These are phyloP conservation scores for Lithophane semibrunnea DNA, from an alignment of 2,888 invertebrate genomes.

Conservation along the genomic window DNA sequence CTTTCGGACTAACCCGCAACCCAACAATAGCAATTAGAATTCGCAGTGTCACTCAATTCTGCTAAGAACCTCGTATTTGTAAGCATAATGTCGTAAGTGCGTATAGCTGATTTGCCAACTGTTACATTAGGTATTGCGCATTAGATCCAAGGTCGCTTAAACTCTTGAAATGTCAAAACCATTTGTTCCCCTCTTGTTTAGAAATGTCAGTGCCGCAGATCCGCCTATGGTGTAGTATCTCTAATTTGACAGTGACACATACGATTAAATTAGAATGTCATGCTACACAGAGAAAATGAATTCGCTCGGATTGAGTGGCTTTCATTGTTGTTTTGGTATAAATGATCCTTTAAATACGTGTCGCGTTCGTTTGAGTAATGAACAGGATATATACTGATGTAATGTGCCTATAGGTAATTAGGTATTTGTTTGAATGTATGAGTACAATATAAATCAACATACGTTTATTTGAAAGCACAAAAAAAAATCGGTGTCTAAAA, in stretches of 20 bases:
- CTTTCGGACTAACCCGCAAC: too few species aligned
- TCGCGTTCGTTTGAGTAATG: conserved; percentile 55
- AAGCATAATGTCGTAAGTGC: conserved; percentile 70
- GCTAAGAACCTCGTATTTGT: conserved; percentile 69
- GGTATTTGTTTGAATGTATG: background rate
- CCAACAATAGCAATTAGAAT: conserved; percentile 73
- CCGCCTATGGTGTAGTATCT: conserved; percentile 87
- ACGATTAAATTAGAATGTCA: conserved; percentile 88
- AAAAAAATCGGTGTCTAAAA: background rate
- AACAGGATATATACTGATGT: conserved; percentile 17
- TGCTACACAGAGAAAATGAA: conserved; percentile 81
- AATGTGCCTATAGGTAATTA: conserved; percentile 4
- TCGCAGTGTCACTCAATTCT: conserved; percentile 76
- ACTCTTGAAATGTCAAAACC: conserved; percentile 87
- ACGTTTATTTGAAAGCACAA: background rate
- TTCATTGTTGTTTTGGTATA: conserved; percentile 70
- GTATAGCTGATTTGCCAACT: conserved; percentile 79
- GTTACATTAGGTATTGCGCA: conserved; percentile 76
- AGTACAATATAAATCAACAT: background rate
- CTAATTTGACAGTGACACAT: conserved; percentile 89
- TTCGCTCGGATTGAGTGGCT: conserved; percentile 78
- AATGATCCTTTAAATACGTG: conserved; percentile 66
- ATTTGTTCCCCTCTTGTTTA: conserved; percentile 87
- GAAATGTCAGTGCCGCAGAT: conserved; percentile 89
- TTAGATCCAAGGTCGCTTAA: conserved; percentile 85